phyloP scores from a whole-genome alignment of 2,888 invertebrate species.

The Pediacus dermestoides region DNA sequence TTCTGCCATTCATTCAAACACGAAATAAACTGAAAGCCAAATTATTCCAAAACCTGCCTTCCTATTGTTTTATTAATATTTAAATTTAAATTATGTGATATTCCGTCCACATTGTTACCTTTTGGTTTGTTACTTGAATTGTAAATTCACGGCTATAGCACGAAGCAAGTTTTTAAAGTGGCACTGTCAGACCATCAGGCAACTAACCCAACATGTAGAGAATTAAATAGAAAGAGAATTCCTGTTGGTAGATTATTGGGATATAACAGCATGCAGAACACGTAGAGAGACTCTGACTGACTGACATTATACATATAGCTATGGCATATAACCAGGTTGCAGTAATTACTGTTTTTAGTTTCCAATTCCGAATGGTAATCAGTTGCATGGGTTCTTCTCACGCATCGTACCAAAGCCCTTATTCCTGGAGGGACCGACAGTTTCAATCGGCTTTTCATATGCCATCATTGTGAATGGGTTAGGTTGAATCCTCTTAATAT shows the following conservation, averaged over 20 bases:
- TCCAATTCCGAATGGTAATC: conserved; percentile 40
- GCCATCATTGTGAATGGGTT: too few relatives aligned
- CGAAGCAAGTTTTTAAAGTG: conserved; percentile 7
- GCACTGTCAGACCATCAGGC: conserved; percentile 3
- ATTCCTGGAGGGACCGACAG: too few relatives aligned
- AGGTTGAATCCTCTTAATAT: too few relatives aligned
- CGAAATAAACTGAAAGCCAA: too few relatives aligned
- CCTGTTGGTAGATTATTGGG: conserved; percentile 5
- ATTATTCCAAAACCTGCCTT: too few relatives aligned
- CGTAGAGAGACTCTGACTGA: conserved; percentile 3
- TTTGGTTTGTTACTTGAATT: conserved; percentile 2
- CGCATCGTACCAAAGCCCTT: too few relatives aligned
- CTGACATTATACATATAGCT: conserved; percentile 38
- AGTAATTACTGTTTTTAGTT: conserved; percentile 41
- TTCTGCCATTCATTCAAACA: too few relatives aligned
- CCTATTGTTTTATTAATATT: not conserved
- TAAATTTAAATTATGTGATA: not conserved
- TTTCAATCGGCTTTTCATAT: not conserved
- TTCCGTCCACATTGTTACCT: not conserved
- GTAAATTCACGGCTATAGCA: conserved; percentile 6
- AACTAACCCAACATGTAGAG: too few relatives aligned
- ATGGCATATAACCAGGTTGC: conserved; percentile 23
- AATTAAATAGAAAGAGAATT: conserved; percentile 5
- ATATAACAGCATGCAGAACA: conserved; percentile 9
- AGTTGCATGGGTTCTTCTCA: conserved; percentile 35